A percentile compares a stretch with the other conserved stretches of the same genome.
phyloP scores from a whole-genome alignment of 2,888 invertebrate species.

The Brassicogethes aeneus region DNA sequence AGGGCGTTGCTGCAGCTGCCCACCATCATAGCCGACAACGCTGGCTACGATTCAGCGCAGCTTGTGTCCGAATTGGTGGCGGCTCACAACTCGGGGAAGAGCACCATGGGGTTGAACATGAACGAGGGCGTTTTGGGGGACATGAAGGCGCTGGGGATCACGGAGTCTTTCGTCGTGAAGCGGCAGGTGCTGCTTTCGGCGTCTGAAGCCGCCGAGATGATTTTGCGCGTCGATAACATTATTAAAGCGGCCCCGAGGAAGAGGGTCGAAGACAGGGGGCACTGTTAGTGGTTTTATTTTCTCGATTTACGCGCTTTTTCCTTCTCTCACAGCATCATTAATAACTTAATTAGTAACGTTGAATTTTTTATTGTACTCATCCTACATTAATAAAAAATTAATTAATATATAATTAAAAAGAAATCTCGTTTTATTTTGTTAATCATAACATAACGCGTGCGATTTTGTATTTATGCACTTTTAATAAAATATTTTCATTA shows the following conservation, averaged over 20 bases:
- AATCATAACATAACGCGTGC: no score
- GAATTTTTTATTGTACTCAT: slow-evolving; percentile 11
- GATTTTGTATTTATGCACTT: no score
- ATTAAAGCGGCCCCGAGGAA: slow-evolving; percentile 84
- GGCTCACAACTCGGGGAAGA: slow-evolving; percentile 68
- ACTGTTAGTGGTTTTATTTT: slow-evolving; percentile 51
- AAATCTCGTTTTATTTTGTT: no score
- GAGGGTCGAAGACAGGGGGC: slow-evolving; percentile 78
- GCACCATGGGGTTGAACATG: slow-evolving; percentile 83
- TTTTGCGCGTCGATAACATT: slow-evolving; percentile 95
- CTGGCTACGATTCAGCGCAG: slow-evolving; percentile 95
- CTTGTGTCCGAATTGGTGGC: slow-evolving; percentile 87
- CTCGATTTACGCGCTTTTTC: slow-evolving; percentile 13
- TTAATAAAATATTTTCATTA: no score
- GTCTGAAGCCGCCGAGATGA: slow-evolving; percentile 97
- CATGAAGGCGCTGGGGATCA: slow-evolving; percentile 86
- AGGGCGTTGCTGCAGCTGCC: slow-evolving; percentile 84
- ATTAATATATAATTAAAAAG: no score
- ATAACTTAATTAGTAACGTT: slow-evolving; percentile 3
- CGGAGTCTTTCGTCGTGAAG: slow-evolving; percentile 96
- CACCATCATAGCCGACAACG: slow-evolving; percentile 96
- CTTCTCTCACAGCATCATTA: slow-evolving; percentile 11
- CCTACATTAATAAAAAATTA: slow-evolving; percentile 13
- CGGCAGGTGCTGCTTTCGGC: slow-evolving; percentile 91
- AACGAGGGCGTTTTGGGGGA: slow-evolving; percentile 77